Evolutionary conservation across 2,113 vertebrate species (phyloP).

Genomic region (Epinephelus lanceolatus): DNA sequence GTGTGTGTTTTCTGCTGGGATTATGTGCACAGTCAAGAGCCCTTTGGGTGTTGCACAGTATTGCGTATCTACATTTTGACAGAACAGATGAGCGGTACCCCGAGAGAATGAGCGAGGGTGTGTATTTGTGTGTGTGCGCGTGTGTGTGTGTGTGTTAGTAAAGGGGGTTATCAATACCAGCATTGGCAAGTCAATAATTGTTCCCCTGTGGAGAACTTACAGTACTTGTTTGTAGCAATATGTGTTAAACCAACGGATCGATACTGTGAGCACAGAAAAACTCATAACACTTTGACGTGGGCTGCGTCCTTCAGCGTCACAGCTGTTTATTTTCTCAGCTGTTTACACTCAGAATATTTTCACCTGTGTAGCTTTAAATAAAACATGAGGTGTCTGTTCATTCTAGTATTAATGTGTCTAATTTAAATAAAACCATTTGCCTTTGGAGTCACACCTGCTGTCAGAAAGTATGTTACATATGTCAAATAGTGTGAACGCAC

Average conservation of each 20-base stretch:
- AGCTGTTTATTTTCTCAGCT: constrained; percentile 25
- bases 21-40: constrained; percentile 22
- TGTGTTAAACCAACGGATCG: neutral
- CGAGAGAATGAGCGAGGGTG: neutral
- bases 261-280: constrained; percentile 5
- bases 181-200: neutral
- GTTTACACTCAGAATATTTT: neutral
- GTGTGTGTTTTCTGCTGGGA: constrained; percentile 42
- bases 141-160: constrained; percentile 7
- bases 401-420: neutral
- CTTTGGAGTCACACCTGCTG: neutral
- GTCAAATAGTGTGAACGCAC: neutral
- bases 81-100: constrained; percentile 3
- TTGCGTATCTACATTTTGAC: constrained; percentile 59
- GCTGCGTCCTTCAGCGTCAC: neutral
- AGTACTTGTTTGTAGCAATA: neutral
- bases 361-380: neutral
- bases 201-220: neutral
- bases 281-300: neutral
- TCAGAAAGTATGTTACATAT: neutral
- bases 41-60: constrained; percentile 65
- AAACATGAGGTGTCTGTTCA: neutral
- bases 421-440: neutral
- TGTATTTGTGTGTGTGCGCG: neutral
- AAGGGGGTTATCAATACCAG: neutral